Base-by-base conservation (phyloP, 2,888 invertebrate genomes). In the Melinaea menophilus region DNA sequence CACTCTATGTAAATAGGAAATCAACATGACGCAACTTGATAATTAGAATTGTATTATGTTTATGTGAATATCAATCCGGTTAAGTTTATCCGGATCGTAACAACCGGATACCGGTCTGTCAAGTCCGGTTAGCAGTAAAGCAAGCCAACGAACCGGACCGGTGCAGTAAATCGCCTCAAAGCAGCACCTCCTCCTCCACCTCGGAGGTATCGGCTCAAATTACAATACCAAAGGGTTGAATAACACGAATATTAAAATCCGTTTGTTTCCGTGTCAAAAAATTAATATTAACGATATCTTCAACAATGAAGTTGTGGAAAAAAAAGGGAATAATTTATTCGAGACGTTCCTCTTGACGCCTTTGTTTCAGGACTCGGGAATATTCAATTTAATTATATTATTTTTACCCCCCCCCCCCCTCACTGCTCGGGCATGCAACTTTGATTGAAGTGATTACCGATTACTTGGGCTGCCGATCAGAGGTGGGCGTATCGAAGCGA, bases 271-370 rank as follows among this genome's bases (percentile, higher is more conserved):
- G 88, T 84, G 88, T 85, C 85, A 84, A 87, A 88, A 90, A 86
- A 90, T 90, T 89, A 90, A 90, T 90, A 90, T 90, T 90, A 90
- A 90, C 90, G 90, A 89, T 90, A 88, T 86, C 88, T 85, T 78
- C 78, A 76, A 76, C 86, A 86, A 90, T 87, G 86, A 86, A 85
- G 87, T 86, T 85, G 79, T 67, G 69, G 67, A 73, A 80, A 83
- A 88, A 86, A 86, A 83, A 79, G 76, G 77, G 80, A 84, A 84
- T 88, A 88, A 90, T 90, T 90, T 88, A 90, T 90, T 81, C 88
- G 79, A 80, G 84, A 85, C 83, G 84, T 85, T 85, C 82, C 85
- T 85, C 84, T 86, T 88, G 85, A 84, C 84, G 87, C 85, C 79
- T 85, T 85, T 86, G 87, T 86, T 81, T 80, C 79, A 74, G 78